Evolutionary conservation across 2,888 invertebrate genomes (phyloP).

Genomic region (Folsomia candida): DNA sequence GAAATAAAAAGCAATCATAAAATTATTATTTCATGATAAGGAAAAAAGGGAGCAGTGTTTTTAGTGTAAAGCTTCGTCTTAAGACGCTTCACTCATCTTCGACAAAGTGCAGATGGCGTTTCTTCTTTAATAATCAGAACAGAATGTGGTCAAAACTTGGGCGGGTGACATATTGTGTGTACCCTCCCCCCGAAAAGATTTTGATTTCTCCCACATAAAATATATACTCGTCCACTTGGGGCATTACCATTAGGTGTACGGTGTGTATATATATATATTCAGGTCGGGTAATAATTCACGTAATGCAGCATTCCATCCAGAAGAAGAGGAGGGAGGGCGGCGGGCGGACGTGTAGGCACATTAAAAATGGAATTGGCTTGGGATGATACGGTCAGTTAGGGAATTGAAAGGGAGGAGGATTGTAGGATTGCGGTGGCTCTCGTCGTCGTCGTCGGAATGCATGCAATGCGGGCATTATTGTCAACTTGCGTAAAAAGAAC

Average conservation of each 20-base stretch:
- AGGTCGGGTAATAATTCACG: not conserved
- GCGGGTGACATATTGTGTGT: no score
- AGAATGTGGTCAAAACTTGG: no score
- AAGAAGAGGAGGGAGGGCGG: no score
- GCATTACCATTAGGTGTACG: no score
- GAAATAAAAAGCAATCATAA: no score
- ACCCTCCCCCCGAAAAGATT: not conserved
- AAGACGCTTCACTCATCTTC: no score
- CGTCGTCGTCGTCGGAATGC: not conserved
- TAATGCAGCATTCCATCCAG: not conserved
- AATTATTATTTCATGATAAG: no score
- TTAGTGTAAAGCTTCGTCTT: no score
- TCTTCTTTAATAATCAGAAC: no score
- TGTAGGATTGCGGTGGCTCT: not conserved
- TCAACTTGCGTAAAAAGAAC: not conserved
- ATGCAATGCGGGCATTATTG: slow-evolving; percentile 1
- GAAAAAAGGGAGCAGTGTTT: no score
- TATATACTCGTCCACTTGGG: not conserved
- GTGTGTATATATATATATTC: no score
- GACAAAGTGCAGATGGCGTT: no score
- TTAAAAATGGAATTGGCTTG: not conserved
- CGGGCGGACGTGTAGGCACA: not conserved
- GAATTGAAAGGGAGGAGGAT: slow-evolving; percentile 4
- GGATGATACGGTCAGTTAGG: slow-evolving; percentile 2
- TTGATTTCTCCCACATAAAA: not conserved